Base-by-base conservation (phyloP, 2,797 vertebrate species). In the Muraenolepis orangiensis region DNA sequence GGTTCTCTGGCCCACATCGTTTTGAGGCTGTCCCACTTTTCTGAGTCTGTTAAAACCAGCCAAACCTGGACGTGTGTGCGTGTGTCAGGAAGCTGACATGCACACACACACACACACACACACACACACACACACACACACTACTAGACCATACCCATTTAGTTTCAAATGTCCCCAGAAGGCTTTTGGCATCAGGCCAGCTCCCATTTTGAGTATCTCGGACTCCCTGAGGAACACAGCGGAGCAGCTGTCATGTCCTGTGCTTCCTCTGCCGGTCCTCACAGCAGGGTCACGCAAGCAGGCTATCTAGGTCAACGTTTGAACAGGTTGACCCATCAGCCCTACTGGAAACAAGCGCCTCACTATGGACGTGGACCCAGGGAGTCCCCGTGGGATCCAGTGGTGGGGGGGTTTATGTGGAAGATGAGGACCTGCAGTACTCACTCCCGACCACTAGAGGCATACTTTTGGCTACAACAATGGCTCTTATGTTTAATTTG, bases 1-100 rank as follows among this genome's bases (percentile, higher is more conserved):
- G 4, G 51, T 57, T 23, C 20, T 57, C 20, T 57, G 51, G 51
- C 20, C 51, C 51, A 8, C 51, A n/a, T 57, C 8, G 40, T 81
- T 89, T 77, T 75, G 73, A 83, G 74, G 76, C 76, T 1, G 85
- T 61, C 79, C 84, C 81, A 88, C 76, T 90, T 90, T 86, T 51
- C 71, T 51, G 69, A 11, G n/a, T 75, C 72, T 30, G 71, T 79
- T 76, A 51, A n/a, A 51, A 51, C 46, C 46, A 20, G 46, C 46
- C 20, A n/a, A 51, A 79, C 79, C 68, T 80, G 77, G n/a, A n/a
- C n/a, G 80, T 57, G 72, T 73, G 20, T 42, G 18, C n/a, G 31
- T 69, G 69, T 72, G 72, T 80, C 70, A 75, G 67, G 57, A 4
- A 6, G 20, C 51, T 57, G 51, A 57, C 51, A 57, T 23, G 6